These are phyloP conservation scores for Archips crataeganus DNA, from an alignment of 2,888 invertebrate genomes.

Conservation along the genomic window DNA sequence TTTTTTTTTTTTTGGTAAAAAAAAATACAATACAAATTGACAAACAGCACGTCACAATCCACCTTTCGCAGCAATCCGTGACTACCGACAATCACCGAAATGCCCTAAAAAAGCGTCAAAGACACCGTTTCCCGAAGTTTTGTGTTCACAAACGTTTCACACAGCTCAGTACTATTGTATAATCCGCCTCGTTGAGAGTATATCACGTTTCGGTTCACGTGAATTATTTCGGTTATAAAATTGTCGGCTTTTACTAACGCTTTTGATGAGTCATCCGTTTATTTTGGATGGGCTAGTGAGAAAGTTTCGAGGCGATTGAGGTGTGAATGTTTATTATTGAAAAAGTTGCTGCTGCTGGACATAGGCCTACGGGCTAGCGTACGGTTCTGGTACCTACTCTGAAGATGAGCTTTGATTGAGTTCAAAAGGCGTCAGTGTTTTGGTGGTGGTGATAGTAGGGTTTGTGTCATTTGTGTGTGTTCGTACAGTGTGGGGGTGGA, in stretches of 20 bases:
- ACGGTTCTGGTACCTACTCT: no score
- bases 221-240: constrained; percentile 39
- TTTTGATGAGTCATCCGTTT: constrained; percentile 40
- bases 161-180: constrained; percentile 50
- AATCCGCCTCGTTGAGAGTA: constrained; percentile 46
- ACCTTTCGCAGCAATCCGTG: constrained; percentile 49
- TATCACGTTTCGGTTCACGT: constrained; percentile 42
- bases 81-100: constrained; percentile 53
- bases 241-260: constrained; percentile 33
- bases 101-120: constrained; percentile 45
- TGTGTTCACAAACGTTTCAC: constrained; percentile 50
- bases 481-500: no score
- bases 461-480: no score
- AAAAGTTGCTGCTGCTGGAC: no score
- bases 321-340: not conserved
- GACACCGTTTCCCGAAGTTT: constrained; percentile 52
- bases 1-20: no score
- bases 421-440: no score
- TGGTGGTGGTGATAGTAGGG: no score
- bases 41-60: constrained; percentile 43
- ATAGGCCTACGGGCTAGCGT: no score
- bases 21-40: constrained; percentile 10
- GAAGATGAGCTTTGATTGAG: no score
- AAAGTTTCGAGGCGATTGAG: constrained; percentile 8
- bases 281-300: constrained; percentile 28